Conservation (phyloP, 2,888 invertebrate genomes). For the Amblyteles armatorius region DNA sequence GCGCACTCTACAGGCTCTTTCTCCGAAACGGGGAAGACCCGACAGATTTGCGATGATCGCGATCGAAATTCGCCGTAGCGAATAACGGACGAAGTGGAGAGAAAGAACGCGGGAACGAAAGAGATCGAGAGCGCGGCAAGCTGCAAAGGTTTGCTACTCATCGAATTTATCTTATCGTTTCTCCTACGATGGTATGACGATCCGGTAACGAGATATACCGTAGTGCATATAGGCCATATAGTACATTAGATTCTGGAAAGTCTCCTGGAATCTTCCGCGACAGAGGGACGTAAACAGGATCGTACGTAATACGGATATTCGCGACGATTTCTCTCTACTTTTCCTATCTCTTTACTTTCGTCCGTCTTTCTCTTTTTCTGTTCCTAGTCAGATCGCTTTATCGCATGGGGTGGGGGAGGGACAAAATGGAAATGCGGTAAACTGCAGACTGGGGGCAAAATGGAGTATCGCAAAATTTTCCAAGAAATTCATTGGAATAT, state of each 20-base stretch:
- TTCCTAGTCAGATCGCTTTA: neutral
- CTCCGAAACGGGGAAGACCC: neutral
- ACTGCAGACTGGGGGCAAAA: too few relatives aligned
- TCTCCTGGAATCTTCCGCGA: neutral
- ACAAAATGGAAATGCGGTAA: neutral
- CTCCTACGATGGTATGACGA: constrained; percentile 78
- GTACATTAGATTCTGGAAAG: constrained; percentile 22
- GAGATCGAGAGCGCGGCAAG: constrained; percentile 69
- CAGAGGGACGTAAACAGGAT: constrained; percentile 37
- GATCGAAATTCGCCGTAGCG: constrained; percentile 22
- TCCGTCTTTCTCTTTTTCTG: neutral
- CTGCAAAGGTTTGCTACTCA: constrained; percentile 76
- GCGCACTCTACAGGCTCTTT: neutral
- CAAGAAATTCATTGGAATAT: too few relatives aligned
- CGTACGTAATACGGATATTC: constrained; percentile 40
- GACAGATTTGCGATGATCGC: constrained; percentile 47
- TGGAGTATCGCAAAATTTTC: too few relatives aligned
- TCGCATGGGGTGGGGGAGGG: neutral
- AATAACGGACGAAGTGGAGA: constrained; percentile 47
- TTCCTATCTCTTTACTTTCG: constrained; percentile 3
- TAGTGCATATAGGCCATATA: constrained; percentile 22
- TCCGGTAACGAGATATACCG: constrained; percentile 81
- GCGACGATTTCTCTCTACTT: constrained; percentile 11
- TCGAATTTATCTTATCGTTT: constrained; percentile 81
- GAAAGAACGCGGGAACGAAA: constrained; percentile 54